Base-by-base conservation (phyloP, 1,140 invertebrate genomes). In the Magallana ariakensis region DNA sequence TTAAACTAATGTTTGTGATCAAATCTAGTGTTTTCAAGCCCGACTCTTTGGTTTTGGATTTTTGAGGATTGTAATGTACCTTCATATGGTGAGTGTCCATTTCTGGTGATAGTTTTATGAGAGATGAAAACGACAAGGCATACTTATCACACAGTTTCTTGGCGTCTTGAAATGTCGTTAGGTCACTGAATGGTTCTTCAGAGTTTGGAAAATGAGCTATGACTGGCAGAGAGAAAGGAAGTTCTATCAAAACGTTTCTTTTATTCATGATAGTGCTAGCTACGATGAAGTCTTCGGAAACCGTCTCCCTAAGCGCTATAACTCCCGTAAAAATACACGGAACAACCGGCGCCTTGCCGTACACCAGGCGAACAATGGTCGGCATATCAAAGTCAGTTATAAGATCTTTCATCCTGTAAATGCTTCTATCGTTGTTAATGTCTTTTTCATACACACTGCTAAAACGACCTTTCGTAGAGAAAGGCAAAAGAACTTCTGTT, bases 291-390 rank as follows among this genome's bases (percentile, higher is more conserved):
- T 92, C 91, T 16, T 89, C 87, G 10, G 85, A 66, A 5, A 55
- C 60, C 53, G 80, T 26, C 58, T 87, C 84, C 54, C 91, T 89
- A 33, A 93, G 33, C 5, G 87, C 86, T 46, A 93, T 33, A 91
- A 93, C 91, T 7, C 92, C 92, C 0, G 92, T 93, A 80, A 93
- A 93, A 22, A 93, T 93, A 83, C 91, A 92, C 0, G 92, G 92
- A 6, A 92, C 91, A 13, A 92, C 90, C 0, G 93, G 93, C 1
- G 92, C 90, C 86, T 92, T 93, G 5, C 93, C 93, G 81, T 90
- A 93, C 16, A 93, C 87, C 54, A 93, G 89, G 15, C 92, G 85
- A 13, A 93, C 91, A 84, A 91, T 92, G 15, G 93, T 22, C 16
- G 93, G 93, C 55, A 92, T 89, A 6, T 89, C 66, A 56, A 92